Evolutionary conservation across 2,113 vertebrate genomes (phyloP).

Genomic region (Aix galericulata): DNA sequence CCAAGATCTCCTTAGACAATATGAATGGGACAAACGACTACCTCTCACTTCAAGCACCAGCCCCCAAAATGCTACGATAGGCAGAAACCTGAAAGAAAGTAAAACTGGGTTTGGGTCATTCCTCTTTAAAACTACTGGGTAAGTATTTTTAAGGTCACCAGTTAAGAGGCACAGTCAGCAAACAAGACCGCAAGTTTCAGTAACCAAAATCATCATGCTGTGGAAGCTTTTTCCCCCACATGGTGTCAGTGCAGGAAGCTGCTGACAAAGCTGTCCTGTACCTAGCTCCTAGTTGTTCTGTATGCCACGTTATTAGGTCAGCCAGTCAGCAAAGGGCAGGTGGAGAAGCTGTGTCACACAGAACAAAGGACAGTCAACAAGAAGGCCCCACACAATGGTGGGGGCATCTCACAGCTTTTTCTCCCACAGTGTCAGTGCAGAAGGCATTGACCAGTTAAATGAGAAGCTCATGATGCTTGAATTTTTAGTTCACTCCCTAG

Average conservation of each 20-base stretch:
- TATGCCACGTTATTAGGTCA: not conserved
- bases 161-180: not conserved
- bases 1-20: not conserved
- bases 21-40: not conserved
- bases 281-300: not conserved
- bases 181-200: not conserved
- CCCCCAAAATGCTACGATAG: not conserved
- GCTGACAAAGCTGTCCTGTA: accelerated
- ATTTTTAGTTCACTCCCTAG: not conserved
- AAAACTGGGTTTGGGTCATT: not conserved
- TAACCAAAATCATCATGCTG: not conserved
- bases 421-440: not conserved
- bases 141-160: not conserved
- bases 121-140: not conserved
- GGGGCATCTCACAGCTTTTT: not conserved
- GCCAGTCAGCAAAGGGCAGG: not conserved
- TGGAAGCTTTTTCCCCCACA: too few species aligned
- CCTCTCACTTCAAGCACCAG: not conserved
- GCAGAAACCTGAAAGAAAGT: not conserved
- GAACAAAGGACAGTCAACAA: not conserved
- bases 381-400: too few species aligned
- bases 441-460: not conserved
- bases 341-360: not conserved
- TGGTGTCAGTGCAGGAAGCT: too few species aligned
- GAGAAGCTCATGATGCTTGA: not conserved